Base-by-base conservation (phyloP, 2,888 invertebrate genomes). In the Ectobius pallidus region DNA sequence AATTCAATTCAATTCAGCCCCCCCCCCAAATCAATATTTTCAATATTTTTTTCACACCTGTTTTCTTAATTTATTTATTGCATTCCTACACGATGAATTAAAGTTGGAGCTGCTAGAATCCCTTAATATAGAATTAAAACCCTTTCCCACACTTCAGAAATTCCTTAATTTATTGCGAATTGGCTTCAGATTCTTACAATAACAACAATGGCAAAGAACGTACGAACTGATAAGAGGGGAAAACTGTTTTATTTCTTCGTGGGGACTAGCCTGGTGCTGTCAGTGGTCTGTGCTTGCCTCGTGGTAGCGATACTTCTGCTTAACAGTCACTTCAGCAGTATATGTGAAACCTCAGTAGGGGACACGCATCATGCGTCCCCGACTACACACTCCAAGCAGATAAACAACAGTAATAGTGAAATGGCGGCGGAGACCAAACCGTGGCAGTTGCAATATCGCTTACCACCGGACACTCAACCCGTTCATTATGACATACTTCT, bases 401-500 rank as follows among this genome's bases (percentile, higher is more conserved):
- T n/a, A n/a, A n/a, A n/a, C n/a, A n/a, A n/a, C 1, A 34, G 3
- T 32, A 16, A n/a, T 7, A 22, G n/a, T 27, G 34, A 44, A 30
- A 4, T 32, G 11, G 30, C 25, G 52, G 1, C 25, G 27, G 34
- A 20, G 1, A 11, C 20, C 1, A 18, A 14, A 30, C 76, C 76
- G 1, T 79, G 79, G 79, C 78, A 79, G 75, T 75, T 75, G 27
- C 77, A 82, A 42, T 79, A 82, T 76, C 86, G 91, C 52, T 82
- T 93, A 65, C 88, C 91, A 0, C 81, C 82, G 9, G 85, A 87
- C 63, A 84, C 90, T 0, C 81, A 82, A 18, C 92, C 92, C 0
- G 75, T 85, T 2, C 86, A 87, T 73, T 93, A 93, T 79, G 87
- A 90, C 70, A 80, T 93, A 4, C 85, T 84, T 18, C 81, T 92